phyloP scores from a whole-genome alignment of 2,888 invertebrate species.

The Aleiodes leptofemur region DNA sequence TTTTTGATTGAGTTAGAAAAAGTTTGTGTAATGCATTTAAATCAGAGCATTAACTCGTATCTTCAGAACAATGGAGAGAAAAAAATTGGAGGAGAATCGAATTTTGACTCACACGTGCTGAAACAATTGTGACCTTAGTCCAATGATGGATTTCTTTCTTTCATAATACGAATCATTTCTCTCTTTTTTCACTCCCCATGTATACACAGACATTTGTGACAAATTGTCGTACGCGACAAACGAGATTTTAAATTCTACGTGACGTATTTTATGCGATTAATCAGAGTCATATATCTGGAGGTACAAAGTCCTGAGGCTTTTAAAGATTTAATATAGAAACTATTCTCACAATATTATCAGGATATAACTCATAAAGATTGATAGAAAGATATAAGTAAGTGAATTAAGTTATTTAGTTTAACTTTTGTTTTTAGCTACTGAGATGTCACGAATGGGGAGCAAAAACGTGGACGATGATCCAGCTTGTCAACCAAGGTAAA shows the following conservation, averaged over 20 bases:
- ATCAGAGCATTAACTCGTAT: too few species aligned
- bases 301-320: not conserved
- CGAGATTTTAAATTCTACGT: slow-evolving; percentile 12
- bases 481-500: slow-evolving; percentile 68
- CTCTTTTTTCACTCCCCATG: not conserved
- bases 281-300: not conserved
- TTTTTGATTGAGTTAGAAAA: too few species aligned
- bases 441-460: slow-evolving; percentile 66
- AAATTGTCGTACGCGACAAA: slow-evolving; percentile 15
- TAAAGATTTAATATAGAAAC: not conserved
- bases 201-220: not conserved
- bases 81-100: too few species aligned
- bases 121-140: too few species aligned
- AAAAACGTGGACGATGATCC: slow-evolving; percentile 66
- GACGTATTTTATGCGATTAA: slow-evolving; percentile 19
- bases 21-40: too few species aligned
- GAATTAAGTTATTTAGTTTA: slow-evolving; percentile 34
- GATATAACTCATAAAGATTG: not conserved
- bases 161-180: too few species aligned
- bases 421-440: slow-evolving; percentile 59
- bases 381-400: not conserved
- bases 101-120: too few species aligned
- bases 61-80: too few species aligned
- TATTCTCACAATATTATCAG: not conserved
- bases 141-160: too few species aligned